Evolutionary conservation across 2,797 vertebrate species (phyloP), one percentile per base, ranked within the genome.

Genomic region (Mustela erminea): DNA sequence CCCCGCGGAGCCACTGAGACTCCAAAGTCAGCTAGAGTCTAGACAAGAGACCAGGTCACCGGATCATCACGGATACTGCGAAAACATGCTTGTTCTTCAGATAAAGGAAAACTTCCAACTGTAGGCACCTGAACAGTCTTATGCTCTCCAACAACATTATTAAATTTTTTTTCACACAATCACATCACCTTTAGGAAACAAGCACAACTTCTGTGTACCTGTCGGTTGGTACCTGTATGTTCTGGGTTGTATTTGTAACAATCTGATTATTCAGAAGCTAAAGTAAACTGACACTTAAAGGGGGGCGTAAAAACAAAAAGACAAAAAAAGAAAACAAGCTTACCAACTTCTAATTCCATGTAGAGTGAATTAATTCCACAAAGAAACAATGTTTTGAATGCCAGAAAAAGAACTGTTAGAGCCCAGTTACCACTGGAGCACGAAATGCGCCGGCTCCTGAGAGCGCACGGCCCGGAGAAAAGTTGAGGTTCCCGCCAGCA

Each of bases 41-140:
- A 21, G 15, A 46, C 35, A 27, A 32, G 32, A 85, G 38, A 27
- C 15, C 9, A 43, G 0, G 14, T 62, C 25, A 3, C 52, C 15
- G 0, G 0, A 32, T 23, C 35, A 38, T 20, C 54, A 15, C 0
- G 1, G 35, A 32, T 0, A 1, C 25, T 54, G n/a, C 4, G 15
- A 74, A 74, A 52, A 41, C 2, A 8, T 27, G 29, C 10, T 23
- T 25, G 13, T 43, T 70, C 18, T 27, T 64, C 15, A 29, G n/a
- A 20, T 29, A 32, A 86, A 12, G 20, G n/a, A 38, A 64, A 20
- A 8, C 20, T 35, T 10, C 27, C 5, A 29, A 62, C 68, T 49
- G 7, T 1, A 46, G 23, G 6, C 12, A 11, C 56, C 83, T 38
- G 25, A 23, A 35, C 20, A 23, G 21, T 21, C 54, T 64, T 32